A percentile compares a stretch with the other conserved stretches of the same genome.
Conservation (phyloP, 2,797 vertebrate species). For the Xenentodon cancila region DNA sequence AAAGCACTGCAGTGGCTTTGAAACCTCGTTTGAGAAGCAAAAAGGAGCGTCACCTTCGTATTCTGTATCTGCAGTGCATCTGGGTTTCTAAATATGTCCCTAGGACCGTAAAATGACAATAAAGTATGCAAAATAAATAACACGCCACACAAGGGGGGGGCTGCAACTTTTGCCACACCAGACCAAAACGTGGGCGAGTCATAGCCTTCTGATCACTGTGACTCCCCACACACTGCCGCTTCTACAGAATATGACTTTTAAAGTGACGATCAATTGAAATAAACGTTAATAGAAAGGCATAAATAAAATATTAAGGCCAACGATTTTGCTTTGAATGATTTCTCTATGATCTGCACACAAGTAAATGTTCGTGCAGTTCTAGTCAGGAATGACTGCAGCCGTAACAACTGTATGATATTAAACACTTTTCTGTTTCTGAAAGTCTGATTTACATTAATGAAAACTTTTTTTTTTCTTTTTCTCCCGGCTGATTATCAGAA, state of each 20-base stretch:
- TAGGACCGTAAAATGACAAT: too few species aligned
- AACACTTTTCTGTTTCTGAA: slow-evolving; percentile 37
- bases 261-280: neutral
- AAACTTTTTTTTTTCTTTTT: slow-evolving; percentile 14
- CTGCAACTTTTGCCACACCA: too few species aligned
- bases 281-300: neutral
- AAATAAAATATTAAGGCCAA: neutral
- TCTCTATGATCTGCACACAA: slow-evolving; percentile 24
- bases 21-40: slow-evolving; percentile 70
- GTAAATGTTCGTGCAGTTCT: slow-evolving; percentile 14
- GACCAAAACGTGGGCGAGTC: too few species aligned
- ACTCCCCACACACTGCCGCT: neutral
- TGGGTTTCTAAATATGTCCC: slow-evolving; percentile 13
- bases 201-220: too few species aligned
- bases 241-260: neutral
- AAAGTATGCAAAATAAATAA: too few species aligned
- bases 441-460: slow-evolving; percentile 16
- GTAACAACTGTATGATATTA: slow-evolving; percentile 8
- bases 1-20: slow-evolving; percentile 63
- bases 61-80: slow-evolving; percentile 70
- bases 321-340: slow-evolving; percentile 3
- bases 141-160: too few species aligned
- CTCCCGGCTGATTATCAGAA: slow-evolving; percentile 40
- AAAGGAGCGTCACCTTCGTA: slow-evolving; percentile 50
- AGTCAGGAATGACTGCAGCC: slow-evolving; percentile 10